Evolutionary conservation across 2,113 vertebrate species (phyloP).

Genomic region (Zootoca vivipara): DNA sequence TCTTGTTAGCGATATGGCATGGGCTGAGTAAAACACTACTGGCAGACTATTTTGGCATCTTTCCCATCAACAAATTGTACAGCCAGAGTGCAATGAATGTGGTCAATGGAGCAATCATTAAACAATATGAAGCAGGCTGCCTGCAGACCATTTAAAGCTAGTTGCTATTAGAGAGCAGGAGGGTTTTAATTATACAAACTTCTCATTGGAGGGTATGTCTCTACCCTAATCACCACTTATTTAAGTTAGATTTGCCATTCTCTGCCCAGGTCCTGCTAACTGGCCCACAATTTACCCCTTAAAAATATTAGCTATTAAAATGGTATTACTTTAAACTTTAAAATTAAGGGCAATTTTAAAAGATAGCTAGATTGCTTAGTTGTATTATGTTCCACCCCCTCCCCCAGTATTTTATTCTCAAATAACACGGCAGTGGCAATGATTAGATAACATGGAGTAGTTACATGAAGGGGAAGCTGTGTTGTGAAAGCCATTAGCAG

Average conservation of each 20-base stretch:
- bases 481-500: constrained; percentile 58
- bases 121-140: constrained; percentile 63
- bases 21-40: constrained; percentile 64
- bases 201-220: constrained; percentile 16
- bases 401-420: constrained; percentile 56
- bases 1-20: constrained; percentile 72
- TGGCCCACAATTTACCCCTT: constrained; percentile 63
- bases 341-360: constrained; percentile 63
- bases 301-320: constrained; percentile 62
- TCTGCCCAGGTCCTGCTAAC: constrained; percentile 46
- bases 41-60: constrained; percentile 67
- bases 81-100: constrained; percentile 72
- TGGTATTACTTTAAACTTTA: constrained; percentile 58
- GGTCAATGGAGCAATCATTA: constrained; percentile 70
- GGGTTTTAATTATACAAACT: constrained; percentile 21
- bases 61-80: constrained; percentile 67
- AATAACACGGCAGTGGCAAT: constrained; percentile 67
- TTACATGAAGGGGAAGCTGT: constrained; percentile 57
- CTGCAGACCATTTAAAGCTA: constrained; percentile 51
- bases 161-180: constrained; percentile 14
- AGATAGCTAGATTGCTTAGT: constrained; percentile 58
- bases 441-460: constrained; percentile 68
- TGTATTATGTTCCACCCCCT: constrained; percentile 60
- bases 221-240: constrained; percentile 31
- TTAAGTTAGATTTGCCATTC: constrained; percentile 12